Conservation (phyloP, 2,113 vertebrate species). For the Crotalus helleri region DNA sequence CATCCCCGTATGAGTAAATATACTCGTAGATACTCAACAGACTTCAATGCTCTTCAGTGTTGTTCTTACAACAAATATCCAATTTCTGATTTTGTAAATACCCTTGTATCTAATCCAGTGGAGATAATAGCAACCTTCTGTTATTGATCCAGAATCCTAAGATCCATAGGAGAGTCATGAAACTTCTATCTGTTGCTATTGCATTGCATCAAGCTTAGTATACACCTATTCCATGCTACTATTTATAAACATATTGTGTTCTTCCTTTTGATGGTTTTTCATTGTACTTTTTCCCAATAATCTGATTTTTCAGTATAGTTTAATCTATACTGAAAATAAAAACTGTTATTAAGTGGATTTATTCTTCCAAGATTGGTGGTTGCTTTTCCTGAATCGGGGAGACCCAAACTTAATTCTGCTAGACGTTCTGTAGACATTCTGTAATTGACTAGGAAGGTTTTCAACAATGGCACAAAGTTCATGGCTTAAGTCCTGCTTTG, state of each 20-base stretch:
- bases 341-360: background rate
- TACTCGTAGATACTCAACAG: background rate
- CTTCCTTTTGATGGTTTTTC: background rate
- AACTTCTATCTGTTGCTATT: background rate
- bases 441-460: background rate
- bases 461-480: background rate
- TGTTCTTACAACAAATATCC: background rate
- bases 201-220: background rate
- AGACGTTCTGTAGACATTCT: background rate
- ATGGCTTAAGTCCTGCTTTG: background rate
- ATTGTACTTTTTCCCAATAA: background rate
- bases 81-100: background rate
- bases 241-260: background rate
- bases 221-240: background rate
- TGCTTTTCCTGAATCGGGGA: background rate
- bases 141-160: background rate
- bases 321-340: background rate
- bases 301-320: background rate
- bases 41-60: background rate
- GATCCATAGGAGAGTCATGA: background rate
- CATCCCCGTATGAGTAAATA: background rate
- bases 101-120: background rate
- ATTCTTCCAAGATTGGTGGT: background rate
- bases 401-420: background rate
- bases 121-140: background rate